A percentile compares a stretch with the other conserved stretches of the same genome.
Conservation (phyloP, 2,888 invertebrate species). For the Idaea dimidiata region DNA sequence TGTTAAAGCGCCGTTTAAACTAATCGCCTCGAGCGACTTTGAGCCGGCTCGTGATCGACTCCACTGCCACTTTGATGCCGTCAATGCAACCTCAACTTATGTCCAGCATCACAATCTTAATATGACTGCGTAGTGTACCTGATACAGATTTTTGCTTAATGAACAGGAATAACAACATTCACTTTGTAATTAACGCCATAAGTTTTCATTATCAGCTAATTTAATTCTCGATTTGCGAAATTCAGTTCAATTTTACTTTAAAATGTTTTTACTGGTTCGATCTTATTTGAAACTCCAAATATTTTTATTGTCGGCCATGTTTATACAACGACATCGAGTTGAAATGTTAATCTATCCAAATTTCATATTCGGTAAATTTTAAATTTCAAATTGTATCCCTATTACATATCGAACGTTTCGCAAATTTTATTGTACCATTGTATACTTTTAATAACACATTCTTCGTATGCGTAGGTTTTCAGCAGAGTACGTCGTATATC, state of each 20-base stretch:
- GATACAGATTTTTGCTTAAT: slow-evolving; percentile 64
- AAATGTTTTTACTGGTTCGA: slow-evolving; percentile 26
- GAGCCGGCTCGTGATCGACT: slow-evolving; percentile 23
- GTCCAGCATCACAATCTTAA: slow-evolving; percentile 59
- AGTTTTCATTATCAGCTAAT: slow-evolving; percentile 55
- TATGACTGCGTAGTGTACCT: slow-evolving; percentile 32
- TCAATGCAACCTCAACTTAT: slow-evolving; percentile 50
- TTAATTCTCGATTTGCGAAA: slow-evolving; percentile 41
- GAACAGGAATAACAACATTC: slow-evolving; percentile 67
- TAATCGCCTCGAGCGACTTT: slow-evolving; percentile 60
- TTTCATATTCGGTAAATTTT: slow-evolving; percentile 28
- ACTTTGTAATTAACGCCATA: slow-evolving; percentile 60
- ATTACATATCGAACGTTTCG: slow-evolving; percentile 32
- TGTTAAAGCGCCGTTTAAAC: slow-evolving; percentile 71
- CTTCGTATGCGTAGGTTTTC: slow-evolving; percentile 48
- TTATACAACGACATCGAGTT: slow-evolving; percentile 18
- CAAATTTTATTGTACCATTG: slow-evolving; percentile 44
- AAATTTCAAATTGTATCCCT: slow-evolving; percentile 28
- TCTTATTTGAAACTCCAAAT: slow-evolving; percentile 19
- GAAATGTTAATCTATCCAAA: slow-evolving; percentile 23
- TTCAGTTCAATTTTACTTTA: slow-evolving; percentile 24
- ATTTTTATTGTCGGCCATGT: slow-evolving; percentile 22
- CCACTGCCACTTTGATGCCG: slow-evolving; percentile 50
- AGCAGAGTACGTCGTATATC: slow-evolving; percentile 48
- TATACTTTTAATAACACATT: slow-evolving; percentile 50